A percentile compares a stretch with the other conserved stretches of the same genome.
Evolutionary conservation across 2,888 invertebrate species (phyloP).

Genomic region (Apoda limacodes): DNA sequence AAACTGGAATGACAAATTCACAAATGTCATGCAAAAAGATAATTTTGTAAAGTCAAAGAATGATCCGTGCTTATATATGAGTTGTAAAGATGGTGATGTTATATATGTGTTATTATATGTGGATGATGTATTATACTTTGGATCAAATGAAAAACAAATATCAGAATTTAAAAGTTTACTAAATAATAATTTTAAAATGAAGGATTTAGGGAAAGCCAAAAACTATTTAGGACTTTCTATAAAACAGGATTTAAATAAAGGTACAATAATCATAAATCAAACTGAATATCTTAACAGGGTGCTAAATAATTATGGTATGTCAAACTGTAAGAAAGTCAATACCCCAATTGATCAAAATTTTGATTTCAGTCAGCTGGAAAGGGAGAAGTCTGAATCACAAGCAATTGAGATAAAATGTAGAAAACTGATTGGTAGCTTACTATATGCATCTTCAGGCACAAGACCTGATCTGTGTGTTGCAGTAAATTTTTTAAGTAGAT

Average conservation of each 20-base stretch:
- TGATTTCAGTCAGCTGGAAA: not conserved
- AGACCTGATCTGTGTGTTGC: conserved; percentile 9
- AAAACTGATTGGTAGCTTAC: conserved; percentile 6
- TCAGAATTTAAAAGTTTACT: conserved; percentile 1
- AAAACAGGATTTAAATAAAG: not conserved
- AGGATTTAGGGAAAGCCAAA: not conserved
- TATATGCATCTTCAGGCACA: conserved; percentile 7
- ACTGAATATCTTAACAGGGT: not conserved
- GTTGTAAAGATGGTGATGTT: conserved; percentile 8
- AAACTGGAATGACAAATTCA: conserved; percentile 20
- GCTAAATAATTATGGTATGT: not conserved
- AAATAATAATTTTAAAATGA: not conserved
- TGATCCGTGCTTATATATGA: conserved; percentile 18
- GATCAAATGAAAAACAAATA: conserved; percentile 3
- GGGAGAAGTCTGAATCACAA: not conserved
- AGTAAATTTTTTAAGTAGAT: conserved; percentile 9
- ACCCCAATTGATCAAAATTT: not conserved
- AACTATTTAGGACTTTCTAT: not conserved
- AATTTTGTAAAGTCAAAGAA: conserved; percentile 16
- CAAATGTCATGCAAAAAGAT: conserved; percentile 15
- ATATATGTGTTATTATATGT: conserved; percentile 18
- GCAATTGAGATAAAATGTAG: not conserved
- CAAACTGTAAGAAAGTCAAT: not conserved
- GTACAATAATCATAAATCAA: not conserved
- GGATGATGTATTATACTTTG: conserved; percentile 16